A percentile compares a stretch with the other conserved stretches of the same genome.
phyloP scores from a whole-genome alignment of 2,113 vertebrate genomes.

The Naja naja region DNA sequence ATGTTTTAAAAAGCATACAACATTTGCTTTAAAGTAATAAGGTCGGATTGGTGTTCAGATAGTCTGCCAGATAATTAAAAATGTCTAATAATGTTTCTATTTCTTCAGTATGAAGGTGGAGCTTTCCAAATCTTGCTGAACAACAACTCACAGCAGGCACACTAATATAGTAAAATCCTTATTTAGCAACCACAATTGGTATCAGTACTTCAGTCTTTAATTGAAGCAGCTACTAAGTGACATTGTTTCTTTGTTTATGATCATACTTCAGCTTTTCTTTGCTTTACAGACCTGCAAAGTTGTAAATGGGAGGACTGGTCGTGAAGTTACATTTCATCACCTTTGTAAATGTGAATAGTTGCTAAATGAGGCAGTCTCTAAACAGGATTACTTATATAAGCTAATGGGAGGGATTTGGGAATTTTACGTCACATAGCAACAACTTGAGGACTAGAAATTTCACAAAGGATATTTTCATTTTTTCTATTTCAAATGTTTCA shows the following conservation, averaged over 20 bases:
- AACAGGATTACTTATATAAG: neutral
- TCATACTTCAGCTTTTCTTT: neutral
- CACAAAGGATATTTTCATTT: neutral
- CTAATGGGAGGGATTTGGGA: neutral
- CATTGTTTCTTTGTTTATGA: neutral
- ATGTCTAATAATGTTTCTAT: neutral
- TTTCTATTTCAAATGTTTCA: neutral
- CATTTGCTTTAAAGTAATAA: neutral
- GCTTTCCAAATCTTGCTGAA: neutral
- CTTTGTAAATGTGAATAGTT: neutral
- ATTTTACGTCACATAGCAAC: neutral
- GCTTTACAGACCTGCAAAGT: neutral
- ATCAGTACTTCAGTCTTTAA: neutral
- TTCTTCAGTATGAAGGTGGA: neutral
- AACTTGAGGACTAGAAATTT: neutral
- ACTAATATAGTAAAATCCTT: neutral
- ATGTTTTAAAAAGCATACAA: no score
- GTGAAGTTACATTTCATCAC: neutral
- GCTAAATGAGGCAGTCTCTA: neutral
- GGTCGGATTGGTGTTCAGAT: neutral
- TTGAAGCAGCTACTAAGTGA: neutral
- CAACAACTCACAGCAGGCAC: neutral
- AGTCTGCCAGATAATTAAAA: neutral
- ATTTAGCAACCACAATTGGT: neutral
- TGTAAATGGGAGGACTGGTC: neutral